These are phyloP conservation scores for Patella pellucida DNA, from an alignment of 2,888 invertebrate genomes.

Conservation along the genomic window DNA sequence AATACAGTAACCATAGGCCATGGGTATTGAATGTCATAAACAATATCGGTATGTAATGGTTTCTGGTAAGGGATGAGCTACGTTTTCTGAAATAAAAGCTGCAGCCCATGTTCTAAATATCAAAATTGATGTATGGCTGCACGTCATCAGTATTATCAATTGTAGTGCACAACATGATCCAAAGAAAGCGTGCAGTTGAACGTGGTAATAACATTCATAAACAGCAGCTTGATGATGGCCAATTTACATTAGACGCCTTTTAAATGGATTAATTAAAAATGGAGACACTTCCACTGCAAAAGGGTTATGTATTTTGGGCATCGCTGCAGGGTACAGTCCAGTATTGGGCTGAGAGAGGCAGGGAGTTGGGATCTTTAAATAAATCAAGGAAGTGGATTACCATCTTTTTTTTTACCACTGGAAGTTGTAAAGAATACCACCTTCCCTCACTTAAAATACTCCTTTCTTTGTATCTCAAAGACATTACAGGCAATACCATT, in stretches of 20 bases:
- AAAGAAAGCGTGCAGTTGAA: constrained; percentile 38
- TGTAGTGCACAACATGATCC: constrained; percentile 41
- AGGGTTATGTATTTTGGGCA: constrained; percentile 36
- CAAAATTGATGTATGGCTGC: too few species aligned
- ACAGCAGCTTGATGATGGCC: constrained; percentile 41
- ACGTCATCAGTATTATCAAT: constrained; percentile 38
- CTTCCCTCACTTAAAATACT: constrained; percentile 41
- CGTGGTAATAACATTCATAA: constrained; percentile 35
- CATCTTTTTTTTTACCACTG: constrained; percentile 45
- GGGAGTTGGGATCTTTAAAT: constrained; percentile 26
- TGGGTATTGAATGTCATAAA: too few species aligned
- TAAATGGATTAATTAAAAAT: constrained; percentile 32
- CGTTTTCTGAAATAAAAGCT: too few species aligned
- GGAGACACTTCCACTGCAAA: constrained; percentile 32
- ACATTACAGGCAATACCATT: constrained; percentile 30
- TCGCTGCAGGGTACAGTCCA: constrained; percentile 24
- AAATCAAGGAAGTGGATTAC: constrained; percentile 25
- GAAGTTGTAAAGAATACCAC: constrained; percentile 46
- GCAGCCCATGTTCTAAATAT: too few species aligned
- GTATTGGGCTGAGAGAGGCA: constrained; percentile 25
- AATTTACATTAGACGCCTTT: constrained; percentile 34
- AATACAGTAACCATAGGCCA: too few species aligned
- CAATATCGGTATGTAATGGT: too few species aligned
- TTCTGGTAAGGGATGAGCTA: too few species aligned
- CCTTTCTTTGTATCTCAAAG: constrained; percentile 31